Conservation (phyloP, 2,113 vertebrate genomes). For the Heloderma charlesbogerti region DNA sequence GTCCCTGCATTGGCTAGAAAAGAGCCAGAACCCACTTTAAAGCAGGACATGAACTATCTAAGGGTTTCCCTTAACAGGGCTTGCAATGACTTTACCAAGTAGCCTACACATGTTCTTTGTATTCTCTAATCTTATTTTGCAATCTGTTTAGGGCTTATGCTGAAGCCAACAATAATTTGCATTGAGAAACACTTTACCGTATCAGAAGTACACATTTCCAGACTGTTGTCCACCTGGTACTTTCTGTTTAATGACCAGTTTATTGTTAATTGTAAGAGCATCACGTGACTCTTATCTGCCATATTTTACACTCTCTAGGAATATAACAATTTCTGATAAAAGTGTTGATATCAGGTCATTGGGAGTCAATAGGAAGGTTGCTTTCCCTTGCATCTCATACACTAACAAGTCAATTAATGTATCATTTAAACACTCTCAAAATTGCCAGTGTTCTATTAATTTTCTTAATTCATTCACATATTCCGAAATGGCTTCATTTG, state of each 20-base stretch:
- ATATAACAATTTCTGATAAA: background rate
- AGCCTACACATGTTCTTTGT: background rate
- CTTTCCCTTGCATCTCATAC: background rate
- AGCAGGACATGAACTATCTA: too few species aligned
- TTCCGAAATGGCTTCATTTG: background rate
- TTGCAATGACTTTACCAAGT: background rate
- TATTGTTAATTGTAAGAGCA: background rate
- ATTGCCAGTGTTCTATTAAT: background rate
- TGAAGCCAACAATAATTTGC: background rate
- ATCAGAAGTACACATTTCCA: background rate
- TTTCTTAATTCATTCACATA: background rate
- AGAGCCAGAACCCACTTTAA: too few species aligned
- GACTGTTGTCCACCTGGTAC: background rate
- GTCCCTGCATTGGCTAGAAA: too few species aligned
- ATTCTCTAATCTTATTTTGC: background rate
- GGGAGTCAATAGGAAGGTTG: background rate
- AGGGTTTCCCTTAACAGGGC: background rate
- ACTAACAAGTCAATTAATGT: background rate
- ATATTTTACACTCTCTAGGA: background rate
- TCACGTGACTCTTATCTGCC: background rate
- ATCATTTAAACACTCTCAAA: background rate
- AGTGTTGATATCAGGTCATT: background rate
- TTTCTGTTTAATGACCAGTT: constrained; percentile 1
- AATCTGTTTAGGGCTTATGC: background rate
- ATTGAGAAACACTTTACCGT: background rate